Base-by-base conservation (phyloP, 2,113 vertebrate species). In the Plotosus lineatus region DNA sequence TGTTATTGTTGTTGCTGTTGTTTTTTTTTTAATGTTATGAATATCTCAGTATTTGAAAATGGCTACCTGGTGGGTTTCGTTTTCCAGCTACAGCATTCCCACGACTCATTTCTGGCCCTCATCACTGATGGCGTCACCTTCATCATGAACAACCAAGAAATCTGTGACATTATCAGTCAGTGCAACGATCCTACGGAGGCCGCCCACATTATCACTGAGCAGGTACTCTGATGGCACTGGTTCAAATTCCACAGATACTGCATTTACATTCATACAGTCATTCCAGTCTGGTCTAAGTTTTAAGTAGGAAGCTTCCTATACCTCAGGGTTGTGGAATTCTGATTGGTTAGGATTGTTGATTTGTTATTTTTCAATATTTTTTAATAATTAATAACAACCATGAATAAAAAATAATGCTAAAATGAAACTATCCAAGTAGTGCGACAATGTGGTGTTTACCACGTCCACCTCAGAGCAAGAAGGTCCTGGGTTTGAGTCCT, bases 111-210 rank as follows among this genome's bases (percentile, higher is more conserved):
- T 89, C 91, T 99, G 88, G 96, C 95, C 11, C 95, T 99, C 87
- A 99, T 96, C 40, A 99, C 97, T 0, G 97, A 99, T 0, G 98
- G 98, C 31, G 90, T 99, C 73, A 99, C 99, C 94, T 98, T 99
- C 88, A 98, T 97, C 14, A 96, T 99, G 90, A 98, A 97, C 81
- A 98, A 97, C 81, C 97, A 99, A 84, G 98, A 99, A 89, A 98
- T 99, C 89, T 99, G 98, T 33, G 90, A 98, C 77, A 94, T 95
- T 82, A 95, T 98, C 84, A 97, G 90, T 85, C 96, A 97, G 90
- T 97, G 96, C 86, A 95, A 97, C 0, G 96, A 98, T 83, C 97
- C 98, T 21, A 92, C 87, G 0, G 97, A 98, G 89, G 98, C 97
- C 0, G 97, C 98, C n/a, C 95, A 95, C 0, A 91, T 95, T 55